Conservation (phyloP, 2,797 vertebrate species). For the Cyclopterus lumpus region DNA sequence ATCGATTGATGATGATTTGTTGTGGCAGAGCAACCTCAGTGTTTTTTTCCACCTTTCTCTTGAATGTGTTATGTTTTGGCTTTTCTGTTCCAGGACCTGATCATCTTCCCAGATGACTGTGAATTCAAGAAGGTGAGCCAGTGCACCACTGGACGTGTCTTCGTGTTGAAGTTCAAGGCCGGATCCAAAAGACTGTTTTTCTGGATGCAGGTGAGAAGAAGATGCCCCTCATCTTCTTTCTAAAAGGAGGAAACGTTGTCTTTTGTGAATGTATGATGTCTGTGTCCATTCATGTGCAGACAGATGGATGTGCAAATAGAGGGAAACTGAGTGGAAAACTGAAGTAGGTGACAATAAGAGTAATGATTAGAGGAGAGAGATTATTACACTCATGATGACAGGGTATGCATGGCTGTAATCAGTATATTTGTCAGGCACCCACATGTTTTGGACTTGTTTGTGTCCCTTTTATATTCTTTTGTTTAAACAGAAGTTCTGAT, state of each 20-base stretch:
- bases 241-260: neutral
- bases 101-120: conserved; percentile 98
- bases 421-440: neutral
- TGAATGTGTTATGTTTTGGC: neutral
- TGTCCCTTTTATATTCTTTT: neutral
- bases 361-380: neutral
- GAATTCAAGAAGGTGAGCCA: conserved; percentile 97
- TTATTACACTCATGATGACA: conserved; percentile 1
- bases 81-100: conserved; percentile 87
- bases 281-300: neutral
- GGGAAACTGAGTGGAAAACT: conserved; percentile 4
- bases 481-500: neutral
- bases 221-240: neutral
- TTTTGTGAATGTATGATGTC: neutral
- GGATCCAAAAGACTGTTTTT: conserved; percentile 97
- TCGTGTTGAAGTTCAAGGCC: conserved; percentile 96
- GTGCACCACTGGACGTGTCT: conserved; percentile 96
- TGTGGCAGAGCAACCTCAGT: neutral
- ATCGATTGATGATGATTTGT: conserved; percentile 13
- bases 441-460: neutral
- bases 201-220: conserved; percentile 96
- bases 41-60: neutral
- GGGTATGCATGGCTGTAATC: conserved; percentile 12
- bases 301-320: conserved; percentile 13
- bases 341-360: neutral